Conservation (phyloP, 2,888 invertebrate species). For the Aspidapion aeneum region DNA sequence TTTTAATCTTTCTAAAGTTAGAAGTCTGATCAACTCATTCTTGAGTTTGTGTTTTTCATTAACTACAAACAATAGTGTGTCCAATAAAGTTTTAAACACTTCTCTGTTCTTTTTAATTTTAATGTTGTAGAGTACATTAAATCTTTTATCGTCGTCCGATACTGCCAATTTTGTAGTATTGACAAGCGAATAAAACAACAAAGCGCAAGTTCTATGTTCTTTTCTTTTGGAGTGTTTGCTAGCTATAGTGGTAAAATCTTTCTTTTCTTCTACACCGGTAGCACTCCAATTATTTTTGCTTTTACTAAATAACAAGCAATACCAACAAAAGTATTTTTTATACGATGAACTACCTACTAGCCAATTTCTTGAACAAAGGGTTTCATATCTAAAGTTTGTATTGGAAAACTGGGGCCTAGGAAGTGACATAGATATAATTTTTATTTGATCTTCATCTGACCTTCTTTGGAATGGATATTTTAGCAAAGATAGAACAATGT, state of each 20-base stretch:
- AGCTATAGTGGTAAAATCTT: background rate
- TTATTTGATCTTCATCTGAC: background rate
- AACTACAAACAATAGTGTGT: background rate
- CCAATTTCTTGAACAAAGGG: background rate
- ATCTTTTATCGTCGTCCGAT: background rate
- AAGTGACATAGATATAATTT: background rate
- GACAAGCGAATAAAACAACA: background rate
- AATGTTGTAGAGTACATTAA: background rate
- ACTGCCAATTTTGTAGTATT: background rate
- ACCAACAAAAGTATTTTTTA: background rate
- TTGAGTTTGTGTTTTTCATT: background rate
- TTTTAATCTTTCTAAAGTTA: background rate
- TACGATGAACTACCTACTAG: background rate
- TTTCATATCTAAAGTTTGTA: background rate
- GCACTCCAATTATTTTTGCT: background rate
- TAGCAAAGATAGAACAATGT: background rate
- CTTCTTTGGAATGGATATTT: background rate
- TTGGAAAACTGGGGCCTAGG: background rate
- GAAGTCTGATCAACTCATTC: background rate
- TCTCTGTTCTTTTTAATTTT: background rate
- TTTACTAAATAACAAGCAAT: background rate
- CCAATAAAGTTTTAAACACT: background rate
- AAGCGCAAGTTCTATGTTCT: background rate
- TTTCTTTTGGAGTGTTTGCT: background rate
- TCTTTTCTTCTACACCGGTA: background rate